These are phyloP conservation scores for Limanda limanda DNA, from an alignment of 2,113 vertebrate species.

Conservation along the genomic window DNA sequence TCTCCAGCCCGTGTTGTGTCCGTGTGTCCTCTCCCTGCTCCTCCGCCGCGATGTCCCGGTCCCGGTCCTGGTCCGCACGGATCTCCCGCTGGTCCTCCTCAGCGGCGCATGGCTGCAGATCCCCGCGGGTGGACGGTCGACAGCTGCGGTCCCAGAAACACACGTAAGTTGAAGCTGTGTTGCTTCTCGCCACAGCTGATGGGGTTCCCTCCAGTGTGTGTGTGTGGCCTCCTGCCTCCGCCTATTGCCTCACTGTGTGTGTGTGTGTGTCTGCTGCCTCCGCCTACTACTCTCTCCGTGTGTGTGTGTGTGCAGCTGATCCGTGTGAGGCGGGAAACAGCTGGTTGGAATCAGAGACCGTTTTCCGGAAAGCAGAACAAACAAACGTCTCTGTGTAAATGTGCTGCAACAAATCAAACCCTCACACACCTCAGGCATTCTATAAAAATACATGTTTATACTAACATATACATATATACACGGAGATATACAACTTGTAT, in stretches of 20 bases:
- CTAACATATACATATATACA: too few relatives aligned
- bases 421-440: neutral
- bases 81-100: neutral
- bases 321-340: slow-evolving; percentile 93
- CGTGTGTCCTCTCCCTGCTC: slow-evolving; percentile 27
- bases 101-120: slow-evolving; percentile 10
- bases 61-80: neutral
- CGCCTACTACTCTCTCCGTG: slow-evolving; percentile 53
- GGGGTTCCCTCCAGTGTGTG: slow-evolving; percentile 79
- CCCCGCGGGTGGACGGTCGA: neutral
- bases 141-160: neutral
- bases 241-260: slow-evolving; percentile 77
- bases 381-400: slow-evolving; percentile 32
- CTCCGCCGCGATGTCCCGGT: neutral
- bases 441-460: neutral
- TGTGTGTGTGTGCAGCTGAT: slow-evolving; percentile 81
- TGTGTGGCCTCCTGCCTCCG: slow-evolving; percentile 68
- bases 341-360: slow-evolving; percentile 89
- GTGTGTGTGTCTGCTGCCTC: slow-evolving; percentile 45
- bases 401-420: slow-evolving; percentile 3
- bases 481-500: too few relatives aligned
- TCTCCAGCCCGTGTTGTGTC: slow-evolving; percentile 48
- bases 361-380: slow-evolving; percentile 85
- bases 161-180: slow-evolving; percentile 65
- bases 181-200: slow-evolving; percentile 78